phyloP scores from a whole-genome alignment of 1,140 invertebrate species.

The Colletes latitarsis region DNA sequence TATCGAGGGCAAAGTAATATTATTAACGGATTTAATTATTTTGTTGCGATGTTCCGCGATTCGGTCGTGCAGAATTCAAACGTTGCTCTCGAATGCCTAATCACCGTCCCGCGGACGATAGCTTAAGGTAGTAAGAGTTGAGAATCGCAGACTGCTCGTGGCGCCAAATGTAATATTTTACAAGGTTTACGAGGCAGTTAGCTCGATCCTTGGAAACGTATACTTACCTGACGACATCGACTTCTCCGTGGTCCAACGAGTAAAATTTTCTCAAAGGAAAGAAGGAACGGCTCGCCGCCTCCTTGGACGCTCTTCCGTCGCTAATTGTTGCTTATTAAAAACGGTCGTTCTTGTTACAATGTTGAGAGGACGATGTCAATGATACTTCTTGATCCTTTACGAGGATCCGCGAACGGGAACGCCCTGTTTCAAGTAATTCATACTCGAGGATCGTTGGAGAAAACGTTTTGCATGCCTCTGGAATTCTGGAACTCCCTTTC shows the following conservation, averaged over 20 bases:
- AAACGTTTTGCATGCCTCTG: neutral
- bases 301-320: conserved; percentile 26
- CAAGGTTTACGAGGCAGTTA: conserved; percentile 71
- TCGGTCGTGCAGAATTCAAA: conserved; percentile 8
- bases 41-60: conserved; percentile 8
- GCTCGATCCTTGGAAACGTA: conserved; percentile 57
- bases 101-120: conserved; percentile 45
- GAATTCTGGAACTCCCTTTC: neutral
- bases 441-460: neutral
- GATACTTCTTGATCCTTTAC: conserved; percentile 21
- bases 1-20: conserved; percentile 5
- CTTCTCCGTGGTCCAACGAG: conserved; percentile 17
- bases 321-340: conserved; percentile 81
- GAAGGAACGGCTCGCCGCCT: conserved; percentile 2
- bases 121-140: conserved; percentile 40
- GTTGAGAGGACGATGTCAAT: conserved; percentile 23
- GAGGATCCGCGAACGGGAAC: conserved; percentile 13
- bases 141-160: conserved; percentile 45
- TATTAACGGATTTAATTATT: conserved; percentile 17
- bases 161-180: conserved; percentile 70
- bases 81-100: conserved; percentile 20
- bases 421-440: conserved; percentile 13
- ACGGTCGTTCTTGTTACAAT: conserved; percentile 61
- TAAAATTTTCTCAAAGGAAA: conserved; percentile 40
- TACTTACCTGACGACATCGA: conserved; percentile 48